Evolutionary conservation across 2,113 vertebrate genomes (phyloP), one percentile per base, ranked within the genome.

Genomic region (Chloropsis cyanopogon): DNA sequence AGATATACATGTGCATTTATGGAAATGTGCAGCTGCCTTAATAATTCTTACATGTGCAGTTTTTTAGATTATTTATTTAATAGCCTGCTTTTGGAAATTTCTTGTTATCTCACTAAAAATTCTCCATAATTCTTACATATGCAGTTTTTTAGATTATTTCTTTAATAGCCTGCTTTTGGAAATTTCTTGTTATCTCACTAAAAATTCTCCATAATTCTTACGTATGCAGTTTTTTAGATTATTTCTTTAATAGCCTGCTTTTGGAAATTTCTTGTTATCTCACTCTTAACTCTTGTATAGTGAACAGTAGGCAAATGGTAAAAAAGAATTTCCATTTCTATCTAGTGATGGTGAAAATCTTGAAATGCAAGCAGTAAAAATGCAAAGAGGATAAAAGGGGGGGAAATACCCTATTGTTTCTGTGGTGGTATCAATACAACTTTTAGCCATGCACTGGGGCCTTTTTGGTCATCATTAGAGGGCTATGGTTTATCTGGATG

Each of bases 331-430:
- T 78, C 26, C 1, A 0, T 78, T 90, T 83, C 17, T 33, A 0
- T 71, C 1, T 14, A 15, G 4, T 24, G 47, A 9, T 66, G 23
- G 7, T 37, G 42, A 50, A 70, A 73, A 90, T 14, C 11, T 50
- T 75, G 29, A 53, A 53, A 4, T 53, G 10, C 7, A 35, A 37
- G 5, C 21, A 57, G 17, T 44, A 53, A n/a, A 82, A 79, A 64
- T 47, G 50, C n/a, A 33, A 65, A 37, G 46, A 49, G 13, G 18
- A 18, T 31, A 29, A 37, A 80, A 54, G 8, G 7, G 6, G 2
- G 5, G 1, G 14, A 23, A 16, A 2, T 61, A 6, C 4, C 9
- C 14, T 6, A 0, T 17, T 42, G 7, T 69, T 88, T 63, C 28
- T 44, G 5, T 12, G 37, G 10, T 14, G 19, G 7, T 31, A 31